Base-by-base conservation (phyloP, 2,797 vertebrate species). In the Bucorvus abyssinicus region DNA sequence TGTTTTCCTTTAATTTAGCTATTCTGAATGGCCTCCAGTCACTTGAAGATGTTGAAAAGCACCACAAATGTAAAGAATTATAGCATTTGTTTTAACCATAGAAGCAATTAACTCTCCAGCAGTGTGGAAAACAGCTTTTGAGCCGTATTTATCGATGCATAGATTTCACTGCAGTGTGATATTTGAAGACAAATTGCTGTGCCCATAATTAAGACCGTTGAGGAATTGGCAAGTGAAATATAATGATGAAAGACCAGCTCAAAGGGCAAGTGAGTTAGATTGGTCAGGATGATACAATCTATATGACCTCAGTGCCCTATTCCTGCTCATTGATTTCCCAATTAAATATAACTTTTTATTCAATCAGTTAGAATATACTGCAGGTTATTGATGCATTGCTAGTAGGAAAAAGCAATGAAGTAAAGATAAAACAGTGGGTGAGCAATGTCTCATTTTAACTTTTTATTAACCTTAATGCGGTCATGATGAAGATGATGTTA, bases 161-260 rank as follows among this genome's bases (percentile, higher is more conserved):
- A 96, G 97, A 97, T 98, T 98, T 96, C 96, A 98, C 95, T 80
- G 90, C 61, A 81, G 94, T 97, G 96, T 97, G 97, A 98, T 98
- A 98, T 98, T 97, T 97, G 97, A 98, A 98, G 97, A 97, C 94
- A 97, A 98, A 98, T 97, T 97, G 82, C 96, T 93, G 63, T 95
- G 92, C 84, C 97, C 91, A 73, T 97, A 98, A 98, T 98, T 97
- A 98, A 98, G 97, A 95, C 76, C 6, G 44, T 40, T 90, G 93
- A 97, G 83, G 87, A 97, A 97, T 92, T 97, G 97, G 96, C 97
- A 97, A 96, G 96, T 95, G 89, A 97, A 97, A 97, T 96, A 95
- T 87, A 96, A 97, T 97, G 97, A 97, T 95, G 93, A 96, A 98
- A 96, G 95, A 97, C 94, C 93, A 76, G 89, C 93, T 84, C 96